Conservation (phyloP, 2,888 invertebrate genomes). For the Myopa testacea region DNA sequence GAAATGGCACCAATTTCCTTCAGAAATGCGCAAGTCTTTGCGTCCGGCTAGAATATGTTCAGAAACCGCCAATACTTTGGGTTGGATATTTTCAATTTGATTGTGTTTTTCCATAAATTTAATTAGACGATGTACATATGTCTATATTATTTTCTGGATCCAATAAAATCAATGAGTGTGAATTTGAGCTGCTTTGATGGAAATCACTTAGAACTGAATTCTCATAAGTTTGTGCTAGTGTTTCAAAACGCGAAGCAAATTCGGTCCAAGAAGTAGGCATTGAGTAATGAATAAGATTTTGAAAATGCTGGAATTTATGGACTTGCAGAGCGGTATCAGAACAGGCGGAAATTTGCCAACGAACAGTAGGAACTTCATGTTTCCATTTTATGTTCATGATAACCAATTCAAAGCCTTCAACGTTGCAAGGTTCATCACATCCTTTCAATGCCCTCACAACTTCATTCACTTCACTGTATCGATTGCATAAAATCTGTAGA, state of each 20-base stretch:
- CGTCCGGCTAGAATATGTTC: slow-evolving; percentile 46
- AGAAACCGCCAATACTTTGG: slow-evolving; percentile 55
- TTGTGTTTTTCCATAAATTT: slow-evolving; percentile 70
- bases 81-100: slow-evolving; percentile 51
- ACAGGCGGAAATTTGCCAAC: slow-evolving; percentile 72
- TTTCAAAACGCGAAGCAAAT: no score
- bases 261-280: slow-evolving; percentile 75
- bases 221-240: slow-evolving; percentile 74
- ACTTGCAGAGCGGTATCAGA: slow-evolving; percentile 76
- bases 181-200: slow-evolving; percentile 28
- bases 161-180: slow-evolving; percentile 70
- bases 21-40: slow-evolving; percentile 51
- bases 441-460: slow-evolving; percentile 57
- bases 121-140: slow-evolving; percentile 74
- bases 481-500: slow-evolving; percentile 75
- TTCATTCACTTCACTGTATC: slow-evolving; percentile 71
- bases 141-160: slow-evolving; percentile 72
- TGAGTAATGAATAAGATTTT: slow-evolving; percentile 79
- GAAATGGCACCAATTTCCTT: no score
- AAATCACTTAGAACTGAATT: slow-evolving; percentile 53
- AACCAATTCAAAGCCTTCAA: slow-evolving; percentile 42
- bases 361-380: slow-evolving; percentile 47
- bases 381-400: slow-evolving; percentile 53
- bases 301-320: slow-evolving; percentile 75
- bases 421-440: slow-evolving; percentile 49